Percentiles rank a stretch among this genome's conserved stretches.
These are phyloP conservation scores for Chloroclysta siterata DNA, from an alignment of 2,888 invertebrate genomes.

Conservation along the genomic window DNA sequence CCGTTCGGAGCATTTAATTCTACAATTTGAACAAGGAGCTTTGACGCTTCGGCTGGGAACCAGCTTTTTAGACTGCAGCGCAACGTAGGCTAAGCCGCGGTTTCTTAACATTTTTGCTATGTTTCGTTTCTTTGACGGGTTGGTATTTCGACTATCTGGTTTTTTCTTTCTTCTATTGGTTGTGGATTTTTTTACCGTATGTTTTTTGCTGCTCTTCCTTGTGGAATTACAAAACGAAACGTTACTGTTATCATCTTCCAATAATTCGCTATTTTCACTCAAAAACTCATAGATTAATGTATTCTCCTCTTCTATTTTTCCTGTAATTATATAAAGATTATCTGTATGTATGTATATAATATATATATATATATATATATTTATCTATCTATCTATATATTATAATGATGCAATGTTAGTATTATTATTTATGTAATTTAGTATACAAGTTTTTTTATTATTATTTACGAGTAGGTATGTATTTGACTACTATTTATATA, in stretches of 20 bases:
- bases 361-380: too few relatives aligned
- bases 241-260: not conserved
- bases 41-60: not conserved
- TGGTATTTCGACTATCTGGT: not conserved
- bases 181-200: not conserved
- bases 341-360: too few relatives aligned
- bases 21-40: slow-evolving; percentile 6
- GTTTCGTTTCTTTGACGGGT: not conserved
- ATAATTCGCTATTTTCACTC: not conserved
- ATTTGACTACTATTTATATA: too few relatives aligned
- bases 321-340: not conserved
- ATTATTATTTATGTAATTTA: too few relatives aligned
- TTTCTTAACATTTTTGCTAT: slow-evolving; percentile 3
- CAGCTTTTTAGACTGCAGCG: not conserved
- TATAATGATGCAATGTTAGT: too few relatives aligned
- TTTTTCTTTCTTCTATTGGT: not conserved
- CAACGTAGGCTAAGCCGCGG: not conserved
- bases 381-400: too few relatives aligned
- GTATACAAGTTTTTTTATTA: too few relatives aligned
- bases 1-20: slow-evolving; percentile 7
- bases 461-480: too few relatives aligned
- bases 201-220: not conserved
- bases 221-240: not conserved
- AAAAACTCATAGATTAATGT: not conserved
- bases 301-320: not conserved